Conservation (phyloP, 2,888 invertebrate genomes). For the Theretra japonica region DNA sequence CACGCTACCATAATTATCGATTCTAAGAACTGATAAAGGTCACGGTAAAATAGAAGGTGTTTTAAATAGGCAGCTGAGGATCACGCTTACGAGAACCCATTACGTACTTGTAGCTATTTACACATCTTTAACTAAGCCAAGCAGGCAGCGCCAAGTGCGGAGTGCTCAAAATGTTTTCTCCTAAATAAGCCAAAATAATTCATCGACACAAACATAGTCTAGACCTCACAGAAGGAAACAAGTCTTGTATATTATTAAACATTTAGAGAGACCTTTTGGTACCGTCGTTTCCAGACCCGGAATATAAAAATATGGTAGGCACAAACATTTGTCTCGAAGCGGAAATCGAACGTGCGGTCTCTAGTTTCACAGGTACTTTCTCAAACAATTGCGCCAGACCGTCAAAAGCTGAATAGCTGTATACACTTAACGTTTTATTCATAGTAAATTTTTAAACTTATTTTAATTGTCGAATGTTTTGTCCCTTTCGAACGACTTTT, state of each 20-base stretch:
- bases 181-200: too few relatives aligned
- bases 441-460: too few relatives aligned
- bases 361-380: background rate
- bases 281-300: background rate
- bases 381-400: background rate
- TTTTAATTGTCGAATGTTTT: too few relatives aligned
- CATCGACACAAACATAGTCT: too few relatives aligned
- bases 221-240: too few relatives aligned
- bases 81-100: background rate
- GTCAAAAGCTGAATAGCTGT: background rate
- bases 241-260: too few relatives aligned
- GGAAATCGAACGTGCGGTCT: background rate
- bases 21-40: conserved; percentile 52
- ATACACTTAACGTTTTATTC: too few relatives aligned
- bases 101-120: background rate
- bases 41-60: background rate
- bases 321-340: background rate
- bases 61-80: background rate
- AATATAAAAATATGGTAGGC: background rate
- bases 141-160: too few relatives aligned
- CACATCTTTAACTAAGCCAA: too few relatives aligned
- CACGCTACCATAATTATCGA: conserved; percentile 59
- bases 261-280: background rate
- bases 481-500: too few relatives aligned
- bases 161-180: too few relatives aligned